A percentile compares a stretch with the other conserved stretches of the same genome.
phyloP scores from a whole-genome alignment of 2,797 vertebrate genomes.

The Podarcis siculus region DNA sequence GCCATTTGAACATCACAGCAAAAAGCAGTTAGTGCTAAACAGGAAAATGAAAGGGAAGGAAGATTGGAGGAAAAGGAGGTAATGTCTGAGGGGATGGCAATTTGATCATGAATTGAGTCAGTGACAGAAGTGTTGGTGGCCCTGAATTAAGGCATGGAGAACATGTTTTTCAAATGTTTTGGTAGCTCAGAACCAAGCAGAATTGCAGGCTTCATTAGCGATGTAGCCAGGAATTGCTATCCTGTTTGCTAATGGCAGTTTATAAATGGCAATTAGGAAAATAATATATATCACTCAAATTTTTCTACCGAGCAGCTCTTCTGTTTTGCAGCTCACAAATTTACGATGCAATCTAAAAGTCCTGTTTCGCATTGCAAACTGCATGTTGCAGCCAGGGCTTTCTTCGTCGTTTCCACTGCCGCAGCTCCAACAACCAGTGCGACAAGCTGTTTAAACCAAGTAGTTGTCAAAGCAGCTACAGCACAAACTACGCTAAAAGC shows the following conservation, averaged over 20 bases:
- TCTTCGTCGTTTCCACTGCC: background rate
- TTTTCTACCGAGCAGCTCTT: background rate
- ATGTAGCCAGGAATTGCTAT: background rate
- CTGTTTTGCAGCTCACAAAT: background rate
- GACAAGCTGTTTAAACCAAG: background rate
- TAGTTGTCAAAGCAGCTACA: background rate
- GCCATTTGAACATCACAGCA: background rate
- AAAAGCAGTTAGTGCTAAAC: background rate
- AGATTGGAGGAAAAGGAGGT: background rate
- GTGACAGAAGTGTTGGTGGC: background rate
- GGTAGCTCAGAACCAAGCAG: background rate
- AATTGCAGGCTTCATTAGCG: background rate
- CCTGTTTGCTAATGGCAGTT: background rate
- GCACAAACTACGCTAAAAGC: background rate
- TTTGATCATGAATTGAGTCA: background rate
- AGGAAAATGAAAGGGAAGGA: background rate
- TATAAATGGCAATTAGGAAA: background rate
- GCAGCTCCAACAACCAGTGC: background rate
- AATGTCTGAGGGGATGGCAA: background rate
- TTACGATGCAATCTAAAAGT: background rate
- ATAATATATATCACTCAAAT: too few species aligned
- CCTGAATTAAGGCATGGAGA: background rate
- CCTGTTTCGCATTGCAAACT: background rate
- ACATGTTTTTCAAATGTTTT: background rate
- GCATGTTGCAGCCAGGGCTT: background rate